Conservation (phyloP, 2,113 vertebrate species). For the Panurus biarmicus region DNA sequence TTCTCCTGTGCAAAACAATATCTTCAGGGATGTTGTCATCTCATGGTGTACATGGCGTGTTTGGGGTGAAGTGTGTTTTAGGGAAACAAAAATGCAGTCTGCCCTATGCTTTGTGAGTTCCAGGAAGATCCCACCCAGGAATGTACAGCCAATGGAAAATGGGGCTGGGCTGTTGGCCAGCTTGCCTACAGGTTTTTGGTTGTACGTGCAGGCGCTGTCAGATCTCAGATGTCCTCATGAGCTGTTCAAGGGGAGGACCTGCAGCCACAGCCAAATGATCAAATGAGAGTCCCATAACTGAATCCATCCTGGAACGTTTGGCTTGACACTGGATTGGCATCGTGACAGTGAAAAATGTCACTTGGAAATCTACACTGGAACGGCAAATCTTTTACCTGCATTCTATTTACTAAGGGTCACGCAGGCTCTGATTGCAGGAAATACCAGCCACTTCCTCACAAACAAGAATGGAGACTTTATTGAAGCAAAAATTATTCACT, state of each 20-base stretch:
- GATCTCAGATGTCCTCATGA: neutral
- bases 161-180: neutral
- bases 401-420: neutral
- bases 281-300: neutral
- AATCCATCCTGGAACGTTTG: neutral
- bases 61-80: neutral
- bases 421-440: neutral
- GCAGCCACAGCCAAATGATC: neutral
- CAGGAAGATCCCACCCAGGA: neutral
- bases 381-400: neutral
- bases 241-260: neutral
- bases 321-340: neutral
- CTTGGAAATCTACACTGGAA: neutral
- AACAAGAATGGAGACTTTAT: neutral
- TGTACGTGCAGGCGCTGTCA: rapidly evolving
- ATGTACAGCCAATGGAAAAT: neutral
- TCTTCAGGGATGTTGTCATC: neutral
- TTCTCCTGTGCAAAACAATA: neutral
- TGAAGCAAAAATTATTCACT: neutral
- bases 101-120: neutral
- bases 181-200: neutral
- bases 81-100: neutral
- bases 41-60: rapidly evolving
- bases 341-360: neutral
- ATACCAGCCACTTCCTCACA: neutral